Evolutionary conservation across 1,140 invertebrate genomes (phyloP), one percentile per base, ranked within the genome.

Genomic region (Leptopilina boulardi): DNA sequence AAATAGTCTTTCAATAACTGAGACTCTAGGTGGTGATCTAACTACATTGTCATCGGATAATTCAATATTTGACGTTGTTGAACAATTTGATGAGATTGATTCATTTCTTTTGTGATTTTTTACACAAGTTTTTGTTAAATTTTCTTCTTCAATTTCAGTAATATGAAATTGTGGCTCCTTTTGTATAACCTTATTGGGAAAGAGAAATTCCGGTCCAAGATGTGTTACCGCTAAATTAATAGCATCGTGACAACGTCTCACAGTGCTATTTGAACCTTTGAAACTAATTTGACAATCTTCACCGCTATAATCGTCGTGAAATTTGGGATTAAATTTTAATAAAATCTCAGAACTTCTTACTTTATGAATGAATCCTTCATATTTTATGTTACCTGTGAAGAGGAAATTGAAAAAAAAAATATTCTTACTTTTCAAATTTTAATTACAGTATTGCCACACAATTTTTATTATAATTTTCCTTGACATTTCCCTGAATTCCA

Each of bases 311-410:
- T 85, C 90, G 1, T 92, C 85, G 80, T 97, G 95, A 85, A 97
- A 97, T 41, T 89, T 89, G 59, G 90, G 82, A 87, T 94, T 92
- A 81, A 98, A 98, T 89, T 95, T 96, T 1, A 97, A 84, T 15
- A 93, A 91, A 6, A 98, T 90, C 73, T 94, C 91, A 80, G 93
- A 91, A 44, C 91, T 92, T 74, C 91, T 91, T 19, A 97, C 93
- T 85, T 94, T 93, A 86, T 97, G 96, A 80, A 98, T 94, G 80
- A 90, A 94, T n/a, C 97, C 97, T 91, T 97, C 94, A 88, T 95
- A 97, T 23, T 78, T 76, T 34, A 77, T 77, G 74, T 81, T 73
- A 74, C 9, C 79, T 77, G 5, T 6, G n/a, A n/a, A 34, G 4
- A 34, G 3, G 3, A 26, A 4, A 59, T 23, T 23, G 11, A 18